Evolutionary conservation across 2,797 vertebrate genomes (phyloP), one percentile per base, ranked within the genome.

Genomic region (Sebastes diaconus): DNA sequence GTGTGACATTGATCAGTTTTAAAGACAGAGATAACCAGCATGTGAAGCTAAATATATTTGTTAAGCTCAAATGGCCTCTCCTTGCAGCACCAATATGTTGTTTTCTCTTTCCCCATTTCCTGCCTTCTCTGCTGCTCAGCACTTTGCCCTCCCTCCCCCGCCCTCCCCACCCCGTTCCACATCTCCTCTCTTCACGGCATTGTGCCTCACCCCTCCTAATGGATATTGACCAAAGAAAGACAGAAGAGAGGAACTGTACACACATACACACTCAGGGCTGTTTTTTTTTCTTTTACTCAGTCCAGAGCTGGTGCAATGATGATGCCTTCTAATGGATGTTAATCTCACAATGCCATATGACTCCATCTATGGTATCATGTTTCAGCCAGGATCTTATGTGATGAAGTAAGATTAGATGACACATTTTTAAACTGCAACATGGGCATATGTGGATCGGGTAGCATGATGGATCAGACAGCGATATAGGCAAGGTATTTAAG

Each of bases 161-260:
- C 12, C 4, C 22, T 52, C 39, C 24, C 20, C 42, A 20, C 25
- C 6, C 67, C 29, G 46, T 50, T 50, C n/a, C 10, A 20, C 58
- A 36, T 61, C 73, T 14, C 60, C 46, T 46, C 80, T 57, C 46
- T 75, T 73, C 61, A 30, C 65, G 71, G 68, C 83, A 71, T 55
- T 77, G 66, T 73, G 74, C 75, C 65, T 87, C 75, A 85, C 46
- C 58, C 76, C 20, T 81, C 73, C 83, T 91, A 92, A 92, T 93
- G 87, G 87, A 88, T 90, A 90, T 88, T 88, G 84, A 92, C 83
- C 76, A 76, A 72, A 83, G 83, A 85, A 69, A 81, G 69, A 39
- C 46, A 79, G 73, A 80, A 27, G 64, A 82, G 79, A 77, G 42
- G 39, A 63, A 57, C 64, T 83, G 75, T 32, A 32, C 24, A 82